Evolutionary conservation across 2,888 invertebrate genomes (phyloP).

Genomic region (Pyrrhia umbra): DNA sequence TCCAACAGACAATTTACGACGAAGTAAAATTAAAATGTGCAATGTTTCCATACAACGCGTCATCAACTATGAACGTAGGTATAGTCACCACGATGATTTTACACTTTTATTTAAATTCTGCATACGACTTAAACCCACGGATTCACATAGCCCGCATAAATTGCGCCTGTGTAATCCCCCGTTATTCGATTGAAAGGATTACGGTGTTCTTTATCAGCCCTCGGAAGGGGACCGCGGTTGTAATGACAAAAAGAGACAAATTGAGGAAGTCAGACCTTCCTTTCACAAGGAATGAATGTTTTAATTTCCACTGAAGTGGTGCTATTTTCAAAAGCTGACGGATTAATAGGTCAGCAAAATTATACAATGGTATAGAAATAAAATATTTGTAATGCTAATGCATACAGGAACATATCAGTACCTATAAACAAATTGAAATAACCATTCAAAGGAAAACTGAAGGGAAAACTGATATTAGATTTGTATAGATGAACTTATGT

Average conservation of each 20-base stretch:
- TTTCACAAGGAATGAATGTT: conserved; percentile 40
- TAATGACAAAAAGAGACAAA: conserved; percentile 75
- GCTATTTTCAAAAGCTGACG: conserved; percentile 19
- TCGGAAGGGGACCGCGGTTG: conserved; percentile 67
- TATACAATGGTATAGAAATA: conserved; percentile 14
- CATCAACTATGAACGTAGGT: conserved; percentile 65
- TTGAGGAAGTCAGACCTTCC: conserved; percentile 72
- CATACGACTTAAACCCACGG: conserved; percentile 46
- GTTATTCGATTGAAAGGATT: conserved; percentile 84
- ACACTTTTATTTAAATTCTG: conserved; percentile 61
- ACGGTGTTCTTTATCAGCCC: conserved; percentile 81
- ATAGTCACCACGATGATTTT: conserved; percentile 59
- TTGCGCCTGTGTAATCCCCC: conserved; percentile 75
- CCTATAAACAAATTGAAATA: conserved; percentile 3
- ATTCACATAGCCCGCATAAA: conserved; percentile 74
- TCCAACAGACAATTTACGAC: conserved; percentile 84
- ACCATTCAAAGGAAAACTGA: conserved; percentile 21
- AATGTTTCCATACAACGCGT: conserved; percentile 68
- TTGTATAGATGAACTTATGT: conserved; percentile 29
- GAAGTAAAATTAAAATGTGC: conserved; percentile 84
- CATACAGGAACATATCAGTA: conserved; percentile 7
- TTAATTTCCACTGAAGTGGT: conserved; percentile 42
- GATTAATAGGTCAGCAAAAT: conserved; percentile 24
- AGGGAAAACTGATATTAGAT: conserved; percentile 14
- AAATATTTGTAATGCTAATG: conserved; percentile 15